These are phyloP conservation scores for Papilio machaon DNA, from an alignment of 1,140 invertebrate genomes.

Conservation along the genomic window DNA sequence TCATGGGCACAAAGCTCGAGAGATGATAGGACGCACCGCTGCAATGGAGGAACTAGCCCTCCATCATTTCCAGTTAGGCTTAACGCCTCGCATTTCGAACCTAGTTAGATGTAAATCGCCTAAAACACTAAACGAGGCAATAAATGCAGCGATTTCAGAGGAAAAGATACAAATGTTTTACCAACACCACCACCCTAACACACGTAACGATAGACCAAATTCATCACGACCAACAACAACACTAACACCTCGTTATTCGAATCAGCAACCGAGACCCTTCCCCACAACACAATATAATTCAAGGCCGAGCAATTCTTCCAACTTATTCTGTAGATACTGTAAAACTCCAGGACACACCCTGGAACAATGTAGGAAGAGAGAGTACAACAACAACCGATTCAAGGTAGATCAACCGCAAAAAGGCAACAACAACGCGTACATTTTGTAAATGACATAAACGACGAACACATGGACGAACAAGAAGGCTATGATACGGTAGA, in stretches of 20 bases:
- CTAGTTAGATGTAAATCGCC: neutral
- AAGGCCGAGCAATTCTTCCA: too few species aligned
- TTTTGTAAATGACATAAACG: neutral
- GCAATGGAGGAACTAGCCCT: neutral
- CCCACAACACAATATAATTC: too few species aligned
- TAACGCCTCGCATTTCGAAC: neutral
- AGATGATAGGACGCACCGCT: neutral
- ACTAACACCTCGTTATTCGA: too few species aligned
- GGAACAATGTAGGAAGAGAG: neutral
- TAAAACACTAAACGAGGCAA: neutral
- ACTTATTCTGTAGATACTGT: neutral
- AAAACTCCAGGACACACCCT: neutral
- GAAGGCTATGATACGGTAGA: too few species aligned
- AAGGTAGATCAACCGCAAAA: neutral
- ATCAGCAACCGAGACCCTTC: too few species aligned
- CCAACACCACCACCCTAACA: too few species aligned
- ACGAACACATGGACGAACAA: too few species aligned
- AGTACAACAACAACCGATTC: slow-evolving; percentile 35
- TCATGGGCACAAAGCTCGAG: neutral
- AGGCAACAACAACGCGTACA: neutral
- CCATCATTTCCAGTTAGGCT: neutral
- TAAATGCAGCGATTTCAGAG: neutral
- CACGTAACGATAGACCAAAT: too few species aligned
- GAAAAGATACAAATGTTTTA: neutral
- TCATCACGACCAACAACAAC: too few species aligned